Evolutionary conservation across 2,113 vertebrate genomes (phyloP).

Genomic region (Prunella fulvescens): DNA sequence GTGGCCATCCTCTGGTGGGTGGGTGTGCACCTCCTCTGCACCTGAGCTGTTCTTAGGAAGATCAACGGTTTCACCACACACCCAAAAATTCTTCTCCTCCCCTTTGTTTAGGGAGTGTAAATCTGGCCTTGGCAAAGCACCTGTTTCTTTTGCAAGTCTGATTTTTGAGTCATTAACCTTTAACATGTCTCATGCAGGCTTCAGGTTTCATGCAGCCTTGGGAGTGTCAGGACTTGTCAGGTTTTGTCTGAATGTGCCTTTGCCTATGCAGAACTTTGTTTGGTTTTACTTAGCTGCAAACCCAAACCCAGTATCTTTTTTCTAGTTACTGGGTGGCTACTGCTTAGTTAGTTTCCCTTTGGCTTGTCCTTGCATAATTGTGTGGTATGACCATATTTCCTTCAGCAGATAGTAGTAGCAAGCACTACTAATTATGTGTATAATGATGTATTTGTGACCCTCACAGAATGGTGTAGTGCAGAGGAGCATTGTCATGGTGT

Average conservation of each 20-base stretch:
- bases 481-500: rapidly evolving
- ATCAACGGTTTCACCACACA: rapidly evolving
- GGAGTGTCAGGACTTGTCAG: background rate
- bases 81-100: background rate
- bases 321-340: background rate
- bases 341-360: background rate
- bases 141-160: background rate
- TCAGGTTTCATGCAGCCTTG: background rate
- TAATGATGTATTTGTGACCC: background rate
- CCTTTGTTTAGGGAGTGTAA: background rate
- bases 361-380: background rate
- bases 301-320: rapidly evolving
- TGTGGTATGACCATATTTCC: background rate
- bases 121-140: background rate
- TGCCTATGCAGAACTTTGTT: background rate
- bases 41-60: background rate
- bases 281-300: background rate
- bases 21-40: background rate
- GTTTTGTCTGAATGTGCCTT: background rate
- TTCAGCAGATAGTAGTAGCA: background rate
- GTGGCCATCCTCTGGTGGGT: background rate
- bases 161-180: background rate
- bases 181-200: background rate
- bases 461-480: background rate
- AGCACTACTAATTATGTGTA: background rate